These are phyloP conservation scores for Ascaphus truei DNA, from an alignment of 2,113 vertebrate genomes.

Conservation along the genomic window DNA sequence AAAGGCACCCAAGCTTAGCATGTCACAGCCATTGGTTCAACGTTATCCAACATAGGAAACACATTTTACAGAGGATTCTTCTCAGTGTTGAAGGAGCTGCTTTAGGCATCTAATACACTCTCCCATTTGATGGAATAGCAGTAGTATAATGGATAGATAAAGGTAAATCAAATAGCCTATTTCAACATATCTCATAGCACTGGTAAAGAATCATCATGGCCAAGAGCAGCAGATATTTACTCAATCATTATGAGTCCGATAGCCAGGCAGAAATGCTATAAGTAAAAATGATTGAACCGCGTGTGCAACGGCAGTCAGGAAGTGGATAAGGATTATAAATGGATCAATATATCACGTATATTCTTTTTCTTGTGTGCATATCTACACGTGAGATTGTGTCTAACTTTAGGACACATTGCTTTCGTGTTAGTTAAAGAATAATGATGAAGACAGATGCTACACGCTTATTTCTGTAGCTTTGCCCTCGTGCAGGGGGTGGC, in stretches of 20 bases:
- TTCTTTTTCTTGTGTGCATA: not conserved
- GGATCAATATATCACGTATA: conserved; percentile 14
- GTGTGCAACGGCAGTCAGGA: conserved; percentile 1
- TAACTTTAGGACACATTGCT: not conserved
- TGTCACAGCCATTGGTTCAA: too few relatives aligned
- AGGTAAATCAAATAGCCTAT: not conserved
- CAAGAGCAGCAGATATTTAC: conserved; percentile 15
- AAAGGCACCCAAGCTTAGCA: too few relatives aligned
- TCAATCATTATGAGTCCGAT: not conserved
- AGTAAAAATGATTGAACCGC: conserved; percentile 18
- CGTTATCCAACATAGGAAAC: too few relatives aligned
- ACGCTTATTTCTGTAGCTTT: not conserved
- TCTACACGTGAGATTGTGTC: not conserved
- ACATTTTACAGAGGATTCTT: too few relatives aligned
- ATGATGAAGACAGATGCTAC: conserved; percentile 5
- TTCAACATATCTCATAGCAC: not conserved
- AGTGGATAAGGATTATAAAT: conserved; percentile 7
- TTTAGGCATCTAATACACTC: too few relatives aligned
- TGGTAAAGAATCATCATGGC: not conserved
- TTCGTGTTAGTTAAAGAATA: not conserved
- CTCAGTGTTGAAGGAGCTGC: too few relatives aligned
- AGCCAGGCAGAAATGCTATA: not conserved
- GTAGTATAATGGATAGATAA: too few relatives aligned
- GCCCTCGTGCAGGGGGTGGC: too few relatives aligned
- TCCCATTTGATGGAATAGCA: too few relatives aligned